These are phyloP conservation scores for Argya squamiceps DNA, from an alignment of 2,797 vertebrate genomes.

Conservation along the genomic window DNA sequence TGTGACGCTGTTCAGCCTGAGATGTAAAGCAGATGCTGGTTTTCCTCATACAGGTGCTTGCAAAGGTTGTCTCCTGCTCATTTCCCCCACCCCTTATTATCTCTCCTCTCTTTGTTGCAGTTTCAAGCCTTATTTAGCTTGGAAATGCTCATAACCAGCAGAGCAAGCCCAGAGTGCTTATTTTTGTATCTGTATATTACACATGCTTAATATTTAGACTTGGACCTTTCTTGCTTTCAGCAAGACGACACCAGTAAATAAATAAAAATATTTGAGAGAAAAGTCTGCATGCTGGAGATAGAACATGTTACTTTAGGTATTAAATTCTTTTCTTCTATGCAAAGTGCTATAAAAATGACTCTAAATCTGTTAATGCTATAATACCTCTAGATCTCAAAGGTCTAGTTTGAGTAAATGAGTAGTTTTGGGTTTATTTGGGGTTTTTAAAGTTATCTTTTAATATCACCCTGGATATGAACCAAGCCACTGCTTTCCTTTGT, in stretches of 20 bases:
- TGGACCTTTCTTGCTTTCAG: background rate
- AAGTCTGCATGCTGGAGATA: background rate
- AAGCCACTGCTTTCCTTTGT: background rate
- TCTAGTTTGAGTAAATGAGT: background rate
- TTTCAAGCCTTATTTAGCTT: constrained; percentile 35
- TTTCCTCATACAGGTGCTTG: background rate
- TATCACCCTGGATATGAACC: background rate
- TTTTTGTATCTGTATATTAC: constrained; percentile 41
- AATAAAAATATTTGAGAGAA: background rate
- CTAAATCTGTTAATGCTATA: background rate
- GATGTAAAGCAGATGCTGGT: background rate
- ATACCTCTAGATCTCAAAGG: background rate
- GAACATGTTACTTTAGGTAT: background rate
- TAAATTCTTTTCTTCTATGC: background rate
- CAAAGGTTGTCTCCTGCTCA: background rate
- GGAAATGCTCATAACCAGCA: background rate
- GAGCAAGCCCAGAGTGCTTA: constrained; percentile 4
- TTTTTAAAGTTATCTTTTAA: background rate
- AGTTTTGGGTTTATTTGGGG: fast-evolving
- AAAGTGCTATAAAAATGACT: background rate
- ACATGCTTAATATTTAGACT: constrained; percentile 4
- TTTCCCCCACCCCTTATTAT: background rate
- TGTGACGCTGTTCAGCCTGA: background rate
- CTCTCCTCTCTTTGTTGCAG: background rate
- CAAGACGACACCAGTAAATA: background rate